Base-by-base conservation (phyloP, 1,140 invertebrate species). In the Drosophila kepulauana region DNA sequence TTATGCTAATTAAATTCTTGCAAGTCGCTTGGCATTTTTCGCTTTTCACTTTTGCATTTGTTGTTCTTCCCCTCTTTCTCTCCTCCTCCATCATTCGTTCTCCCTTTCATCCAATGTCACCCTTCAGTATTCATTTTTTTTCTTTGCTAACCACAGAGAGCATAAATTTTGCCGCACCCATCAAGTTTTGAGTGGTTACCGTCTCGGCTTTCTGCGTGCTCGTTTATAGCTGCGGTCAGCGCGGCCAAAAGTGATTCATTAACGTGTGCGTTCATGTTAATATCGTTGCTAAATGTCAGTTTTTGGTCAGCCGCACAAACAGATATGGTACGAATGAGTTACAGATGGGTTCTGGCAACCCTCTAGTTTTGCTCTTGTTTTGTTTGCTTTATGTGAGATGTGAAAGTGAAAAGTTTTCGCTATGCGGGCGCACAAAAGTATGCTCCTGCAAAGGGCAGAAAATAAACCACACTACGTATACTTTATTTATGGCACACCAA, bases 1-100 rank as follows among this genome's bases (percentile, higher is more conserved):
- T 78, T 75, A 78, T 78, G 76, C 76, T 78, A 78, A 78, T 78
- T 75, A 78, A 78, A 78, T 78, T 78, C 76, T 75, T 78, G 62
- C 73, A 78, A 75, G 75, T 70, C 65, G 71, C 65, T 67, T 71
- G 61, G 45, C 57, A 70, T 74, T 74, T 74, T 68, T 72, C 54
- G 74, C 69, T 75, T 75, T 76, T 51, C 33, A 65, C 48, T 61
- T 58, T 70, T 57, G 33, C 51, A 28, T 69, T 35, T 69, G 46
- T 57, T 57, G 30, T 8, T 13, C n/a, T 20, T 10, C 49, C 20
- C 1, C 48, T 30, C 25, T 5, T 28, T 2, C 16, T 7, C 1
- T 35, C 25, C 20, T 2, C 5, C 30, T 1, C 3, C 20, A 25
- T 4, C 20, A 3, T 0, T 25, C 2, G 20, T 16, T 5, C 5